Percentiles rank a stretch among this genome's conserved stretches.
Evolutionary conservation across 92 coral and sea anemone species (phyloP).

Genomic region (Heliopora coerulea): DNA sequence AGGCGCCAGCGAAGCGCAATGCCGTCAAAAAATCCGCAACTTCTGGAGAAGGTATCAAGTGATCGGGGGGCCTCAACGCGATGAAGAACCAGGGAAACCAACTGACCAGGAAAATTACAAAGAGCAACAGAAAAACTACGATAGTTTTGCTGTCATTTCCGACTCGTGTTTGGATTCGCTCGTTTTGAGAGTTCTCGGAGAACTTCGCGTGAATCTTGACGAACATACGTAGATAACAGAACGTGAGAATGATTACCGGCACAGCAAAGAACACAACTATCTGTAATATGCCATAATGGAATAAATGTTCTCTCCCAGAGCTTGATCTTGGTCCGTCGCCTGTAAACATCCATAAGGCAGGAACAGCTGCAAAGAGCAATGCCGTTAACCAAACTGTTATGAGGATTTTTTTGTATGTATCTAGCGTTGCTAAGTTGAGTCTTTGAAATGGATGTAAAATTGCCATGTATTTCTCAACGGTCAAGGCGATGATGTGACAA

Average conservation of each 20-base stretch:
- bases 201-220: constrained; percentile 4
- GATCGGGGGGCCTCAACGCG: background rate
- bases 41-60: background rate
- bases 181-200: background rate
- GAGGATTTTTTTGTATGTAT: constrained; percentile 8
- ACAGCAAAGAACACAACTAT: constrained; percentile 23
- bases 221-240: constrained; percentile 28
- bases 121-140: constrained; percentile 6
- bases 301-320: background rate
- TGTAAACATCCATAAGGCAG: constrained; percentile 14
- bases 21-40: constrained; percentile 13
- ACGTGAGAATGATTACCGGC: background rate
- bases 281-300: constrained; percentile 18
- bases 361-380: background rate
- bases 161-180: background rate
- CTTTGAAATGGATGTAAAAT: constrained; percentile 21
- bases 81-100: constrained; percentile 39
- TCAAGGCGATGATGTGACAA: constrained; percentile 17
- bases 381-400: background rate
- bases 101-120: constrained; percentile 17
- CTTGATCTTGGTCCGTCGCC: background rate
- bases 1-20: constrained; percentile 15
- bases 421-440: constrained; percentile 6
- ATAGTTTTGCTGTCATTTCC: constrained; percentile 23
- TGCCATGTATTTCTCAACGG: constrained; percentile 17